Conservation (phyloP, 2,888 invertebrate species). For the Drosophila neutralis region DNA sequence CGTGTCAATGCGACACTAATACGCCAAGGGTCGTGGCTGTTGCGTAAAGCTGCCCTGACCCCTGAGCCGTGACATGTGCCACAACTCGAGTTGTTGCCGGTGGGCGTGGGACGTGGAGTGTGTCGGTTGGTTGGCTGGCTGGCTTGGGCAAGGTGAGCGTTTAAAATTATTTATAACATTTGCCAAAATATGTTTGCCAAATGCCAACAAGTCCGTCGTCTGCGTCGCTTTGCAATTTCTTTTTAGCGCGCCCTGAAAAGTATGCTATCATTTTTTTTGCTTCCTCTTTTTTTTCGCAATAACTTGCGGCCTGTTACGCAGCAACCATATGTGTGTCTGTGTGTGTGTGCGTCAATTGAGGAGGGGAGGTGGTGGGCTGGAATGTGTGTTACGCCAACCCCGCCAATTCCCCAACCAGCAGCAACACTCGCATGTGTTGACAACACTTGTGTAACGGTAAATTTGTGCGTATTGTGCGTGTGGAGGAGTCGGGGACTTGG, state of each 20-base stretch:
- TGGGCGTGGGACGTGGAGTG: not conserved
- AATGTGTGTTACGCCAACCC: slow-evolving; percentile 41
- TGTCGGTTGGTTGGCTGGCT: not conserved
- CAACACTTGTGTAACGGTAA: slow-evolving; percentile 79
- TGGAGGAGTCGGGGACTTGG: slow-evolving; percentile 1
- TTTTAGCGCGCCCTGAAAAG: slow-evolving; percentile 50
- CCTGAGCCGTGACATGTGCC: slow-evolving; percentile 27
- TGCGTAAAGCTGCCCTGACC: slow-evolving; percentile 47
- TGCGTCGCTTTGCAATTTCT: slow-evolving; percentile 54
- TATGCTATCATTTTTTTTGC: slow-evolving; percentile 48
- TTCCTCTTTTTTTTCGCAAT: slow-evolving; percentile 54
- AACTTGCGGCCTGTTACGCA: slow-evolving; percentile 78
- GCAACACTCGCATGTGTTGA: slow-evolving; percentile 70
- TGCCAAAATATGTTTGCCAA: slow-evolving; percentile 75
- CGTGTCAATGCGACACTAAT: slow-evolving; percentile 85
- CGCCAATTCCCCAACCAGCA: slow-evolving; percentile 41
- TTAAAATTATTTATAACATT: slow-evolving; percentile 82
- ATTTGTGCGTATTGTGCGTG: slow-evolving; percentile 77
- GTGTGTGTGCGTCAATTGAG: slow-evolving; percentile 4
- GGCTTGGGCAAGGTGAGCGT: slow-evolving; percentile 59
- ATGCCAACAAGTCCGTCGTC: slow-evolving; percentile 53
- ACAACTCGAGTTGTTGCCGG: slow-evolving; percentile 6
- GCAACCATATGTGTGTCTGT: slow-evolving; percentile 41
- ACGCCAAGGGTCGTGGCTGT: slow-evolving; percentile 69
- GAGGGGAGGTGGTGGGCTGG: slow-evolving; percentile 23